phyloP scores from a whole-genome alignment of 2,888 invertebrate genomes.

The Flexamia atlantica region DNA sequence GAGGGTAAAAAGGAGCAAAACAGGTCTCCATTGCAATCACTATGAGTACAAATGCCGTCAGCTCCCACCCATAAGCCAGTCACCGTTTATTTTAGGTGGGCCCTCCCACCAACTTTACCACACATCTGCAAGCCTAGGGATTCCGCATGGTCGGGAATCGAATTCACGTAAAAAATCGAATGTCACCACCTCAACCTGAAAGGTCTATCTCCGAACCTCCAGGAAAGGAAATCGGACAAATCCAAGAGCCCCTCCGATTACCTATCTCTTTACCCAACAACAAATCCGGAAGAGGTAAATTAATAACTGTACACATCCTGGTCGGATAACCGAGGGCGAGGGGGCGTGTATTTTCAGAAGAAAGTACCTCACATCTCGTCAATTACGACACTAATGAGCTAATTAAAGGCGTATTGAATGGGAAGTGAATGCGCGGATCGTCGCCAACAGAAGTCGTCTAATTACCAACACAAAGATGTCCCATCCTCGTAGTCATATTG shows the following conservation, averaged over 20 bases:
- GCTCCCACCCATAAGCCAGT: too few relatives aligned
- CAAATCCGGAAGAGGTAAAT: slow-evolving; percentile 41
- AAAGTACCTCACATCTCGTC: slow-evolving; percentile 59
- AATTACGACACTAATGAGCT: slow-evolving; percentile 62
- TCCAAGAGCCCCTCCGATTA: not conserved
- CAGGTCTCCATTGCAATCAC: too few relatives aligned
- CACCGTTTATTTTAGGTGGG: too few relatives aligned
- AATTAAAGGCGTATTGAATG: slow-evolving; percentile 62
- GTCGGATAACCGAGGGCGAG: not conserved
- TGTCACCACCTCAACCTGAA: too few relatives aligned
- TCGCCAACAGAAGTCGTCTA: slow-evolving; percentile 54
- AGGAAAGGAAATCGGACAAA: not conserved
- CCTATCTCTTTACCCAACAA: not conserved
- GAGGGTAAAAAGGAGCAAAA: too few relatives aligned
- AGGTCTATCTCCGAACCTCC: not conserved
- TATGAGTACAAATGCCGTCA: too few relatives aligned
- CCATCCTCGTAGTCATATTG: slow-evolving; percentile 46
- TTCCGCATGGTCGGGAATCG: too few relatives aligned
- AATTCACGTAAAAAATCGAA: too few relatives aligned
- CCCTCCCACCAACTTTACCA: too few relatives aligned
- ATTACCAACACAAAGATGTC: slow-evolving; percentile 57
- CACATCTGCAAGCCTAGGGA: too few relatives aligned
- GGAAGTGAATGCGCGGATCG: slow-evolving; percentile 44
- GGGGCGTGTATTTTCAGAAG: slow-evolving; percentile 60
- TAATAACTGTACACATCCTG: not conserved